Evolutionary conservation across 1,140 invertebrate genomes (phyloP).

Genomic region (Oreohelix idahoensis): DNA sequence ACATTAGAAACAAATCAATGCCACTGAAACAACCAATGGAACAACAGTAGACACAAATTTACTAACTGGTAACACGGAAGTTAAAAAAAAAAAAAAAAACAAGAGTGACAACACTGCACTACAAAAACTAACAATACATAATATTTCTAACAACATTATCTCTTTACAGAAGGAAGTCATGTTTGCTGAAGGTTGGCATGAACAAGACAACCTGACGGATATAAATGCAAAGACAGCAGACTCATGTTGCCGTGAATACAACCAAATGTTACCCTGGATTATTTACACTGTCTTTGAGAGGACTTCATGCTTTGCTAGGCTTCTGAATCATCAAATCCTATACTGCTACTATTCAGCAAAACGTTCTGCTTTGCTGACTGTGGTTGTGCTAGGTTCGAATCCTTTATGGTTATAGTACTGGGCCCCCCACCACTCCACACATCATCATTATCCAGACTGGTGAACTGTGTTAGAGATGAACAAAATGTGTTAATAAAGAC

Average conservation of each 20-base stretch:
- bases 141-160: too few species aligned
- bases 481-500: background rate
- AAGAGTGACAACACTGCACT: too few species aligned
- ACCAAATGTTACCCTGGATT: background rate
- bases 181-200: too few species aligned
- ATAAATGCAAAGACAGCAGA: background rate
- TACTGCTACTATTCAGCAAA: background rate
- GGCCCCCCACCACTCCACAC: slow-evolving; percentile 23
- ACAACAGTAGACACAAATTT: too few species aligned
- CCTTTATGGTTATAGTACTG: slow-evolving; percentile 19
- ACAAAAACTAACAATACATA: too few species aligned
- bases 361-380: slow-evolving; percentile 5
- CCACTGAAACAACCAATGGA: too few species aligned
- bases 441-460: slow-evolving; percentile 25
- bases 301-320: background rate
- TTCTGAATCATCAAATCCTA: background rate
- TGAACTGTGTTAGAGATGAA: background rate
- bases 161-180: too few species aligned
- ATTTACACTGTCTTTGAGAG: background rate
- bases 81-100: too few species aligned
- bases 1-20: too few species aligned
- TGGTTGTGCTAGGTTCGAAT: background rate
- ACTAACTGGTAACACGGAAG: too few species aligned
- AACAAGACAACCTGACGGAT: background rate
- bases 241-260: background rate